These are phyloP conservation scores for Lithophane leautieri DNA, from an alignment of 2,888 invertebrate genomes.

Conservation along the genomic window DNA sequence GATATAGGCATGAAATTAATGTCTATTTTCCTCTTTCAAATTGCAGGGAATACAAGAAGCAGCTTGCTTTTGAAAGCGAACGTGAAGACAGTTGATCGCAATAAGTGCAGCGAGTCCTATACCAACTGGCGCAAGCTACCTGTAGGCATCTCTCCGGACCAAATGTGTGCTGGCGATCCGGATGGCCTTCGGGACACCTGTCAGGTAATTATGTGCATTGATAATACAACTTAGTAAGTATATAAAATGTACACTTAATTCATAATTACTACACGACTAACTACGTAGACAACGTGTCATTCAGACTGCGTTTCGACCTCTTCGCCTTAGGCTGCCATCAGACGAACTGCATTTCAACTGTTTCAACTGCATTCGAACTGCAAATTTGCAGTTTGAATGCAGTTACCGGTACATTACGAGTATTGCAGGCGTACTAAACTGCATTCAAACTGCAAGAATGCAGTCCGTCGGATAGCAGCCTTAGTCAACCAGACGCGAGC, in stretches of 20 bases:
- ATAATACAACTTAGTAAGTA: background rate
- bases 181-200: slow-evolving; percentile 81
- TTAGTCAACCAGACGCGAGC: no score
- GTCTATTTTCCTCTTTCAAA: slow-evolving; percentile 6
- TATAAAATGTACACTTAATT: background rate
- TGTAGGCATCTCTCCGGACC: slow-evolving; percentile 76
- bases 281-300: background rate
- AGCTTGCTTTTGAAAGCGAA: slow-evolving; percentile 80
- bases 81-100: slow-evolving; percentile 74
- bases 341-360: no score
- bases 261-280: background rate
- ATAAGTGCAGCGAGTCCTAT: slow-evolving; percentile 77
- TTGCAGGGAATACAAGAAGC: slow-evolving; percentile 78
- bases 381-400: no score
- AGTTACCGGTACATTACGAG: no score
- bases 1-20: background rate
- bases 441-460: no score
- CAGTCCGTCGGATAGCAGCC: no score
- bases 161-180: slow-evolving; percentile 85
- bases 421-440: no score
- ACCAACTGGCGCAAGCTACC: slow-evolving; percentile 81
- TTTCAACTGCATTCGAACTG: no score
- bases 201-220: slow-evolving; percentile 73
- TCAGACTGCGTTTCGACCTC: background rate
- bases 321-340: background rate